Percentiles rank a stretch among this genome's conserved stretches.
These are phyloP conservation scores for Muntiacus muntjak DNA, from an alignment of 2,113 vertebrate genomes.

Conservation along the genomic window DNA sequence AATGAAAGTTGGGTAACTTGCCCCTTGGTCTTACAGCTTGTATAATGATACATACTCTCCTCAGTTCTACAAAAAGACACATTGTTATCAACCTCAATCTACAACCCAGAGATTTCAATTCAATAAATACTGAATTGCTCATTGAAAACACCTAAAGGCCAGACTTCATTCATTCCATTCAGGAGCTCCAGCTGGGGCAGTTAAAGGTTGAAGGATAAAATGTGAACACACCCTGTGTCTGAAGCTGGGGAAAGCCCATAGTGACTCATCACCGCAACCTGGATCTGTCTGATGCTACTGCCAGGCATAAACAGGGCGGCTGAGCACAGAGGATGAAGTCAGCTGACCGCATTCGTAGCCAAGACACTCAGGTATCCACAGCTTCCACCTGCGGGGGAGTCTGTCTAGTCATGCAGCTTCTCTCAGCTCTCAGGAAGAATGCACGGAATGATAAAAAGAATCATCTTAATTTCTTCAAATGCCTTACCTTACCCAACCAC, in stretches of 20 bases:
- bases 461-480: not conserved
- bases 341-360: not conserved
- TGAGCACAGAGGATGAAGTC: slow-evolving; percentile 10
- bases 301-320: not conserved
- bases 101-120: not conserved
- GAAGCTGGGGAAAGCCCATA: not conserved
- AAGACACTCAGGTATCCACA: not conserved
- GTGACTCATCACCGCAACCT: slow-evolving; percentile 45
- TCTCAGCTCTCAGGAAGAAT: not conserved
- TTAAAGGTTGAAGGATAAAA: not conserved
- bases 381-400: not conserved
- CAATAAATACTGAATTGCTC: not conserved
- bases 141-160: not conserved
- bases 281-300: not conserved
- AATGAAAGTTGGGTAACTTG: not conserved
- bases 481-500: not conserved
- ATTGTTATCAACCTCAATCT: not conserved
- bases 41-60: not conserved
- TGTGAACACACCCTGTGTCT: slow-evolving; percentile 28
- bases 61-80: not conserved
- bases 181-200: not conserved
- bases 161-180: not conserved
- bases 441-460: not conserved
- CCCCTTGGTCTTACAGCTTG: not conserved
- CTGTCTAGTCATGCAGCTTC: not conserved